Base-by-base conservation (phyloP, 2,888 invertebrate species). In the Aplocera efformata region DNA sequence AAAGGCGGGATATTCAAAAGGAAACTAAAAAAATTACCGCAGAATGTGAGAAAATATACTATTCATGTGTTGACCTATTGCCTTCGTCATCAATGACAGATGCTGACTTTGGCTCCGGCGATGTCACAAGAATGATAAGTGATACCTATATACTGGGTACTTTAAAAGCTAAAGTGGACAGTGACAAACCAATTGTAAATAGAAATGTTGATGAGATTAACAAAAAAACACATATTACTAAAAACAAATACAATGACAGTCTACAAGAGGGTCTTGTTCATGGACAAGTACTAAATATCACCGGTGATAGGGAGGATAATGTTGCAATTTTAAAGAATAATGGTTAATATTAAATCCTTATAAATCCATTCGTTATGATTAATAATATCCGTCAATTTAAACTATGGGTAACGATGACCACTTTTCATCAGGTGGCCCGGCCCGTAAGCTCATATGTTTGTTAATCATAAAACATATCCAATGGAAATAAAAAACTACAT, bases 21-120 rank as follows among this genome's bases (percentile, higher is more conserved):
- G 11, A 32, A 13, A 42, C 31, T 7, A 11, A 50, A 6, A 23
- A 49, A 7, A 21, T 10, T 20, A 26, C 38, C 22, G 3, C 9
- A 21, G 24, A 40, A n/a, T 20, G 46, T n/a, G 51, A 64, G n/a
- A 79, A 72, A 51, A 60, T 65, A 1, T 85, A 82, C 53, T 72
- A 85, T 53, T 86, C 86, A 1, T 85, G 86, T 46, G 73, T 86
- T 7, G 86, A 85, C 59, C 67, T 76, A 23, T 48, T 67, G 8
- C 49, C 57, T 8, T 42, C 53, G 7, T 61, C 58, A 17, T 66
- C 73, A 20, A 46, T 59, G 30, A 58, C 62, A 10, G 58, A 50
- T 21, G 28, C 58, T 27, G 53, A 66, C 23, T 33, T 62, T 17
- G 64, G 48, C 9, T 66, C 66, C 10, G 72, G 69, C 9, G 72